Percentiles rank a stretch among this genome's conserved stretches.
Conservation (phyloP, 2,888 invertebrate species). For the Caenorhabditis panamensis region DNA sequence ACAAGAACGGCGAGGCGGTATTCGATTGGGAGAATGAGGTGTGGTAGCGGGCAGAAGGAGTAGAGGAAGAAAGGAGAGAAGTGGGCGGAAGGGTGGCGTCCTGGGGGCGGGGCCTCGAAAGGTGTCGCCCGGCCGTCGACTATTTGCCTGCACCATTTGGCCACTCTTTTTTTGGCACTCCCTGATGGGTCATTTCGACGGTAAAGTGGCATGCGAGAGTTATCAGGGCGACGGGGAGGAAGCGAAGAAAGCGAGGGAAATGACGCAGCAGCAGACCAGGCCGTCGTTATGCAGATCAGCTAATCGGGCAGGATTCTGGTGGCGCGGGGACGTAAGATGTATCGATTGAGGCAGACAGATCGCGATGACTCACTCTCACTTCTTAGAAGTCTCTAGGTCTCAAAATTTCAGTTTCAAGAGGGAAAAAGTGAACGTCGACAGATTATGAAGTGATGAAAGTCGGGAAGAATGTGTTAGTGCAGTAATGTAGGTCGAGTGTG, state of each 20-base stretch:
- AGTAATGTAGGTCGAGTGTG: conserved; percentile 42
- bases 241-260: conserved; percentile 10
- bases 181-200: neutral
- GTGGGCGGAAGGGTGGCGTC: conserved; percentile 23
- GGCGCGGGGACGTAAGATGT: neutral
- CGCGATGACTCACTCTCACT: neutral
- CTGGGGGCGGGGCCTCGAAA: conserved; percentile 15
- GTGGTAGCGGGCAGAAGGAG: conserved; percentile 19
- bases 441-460: neutral
- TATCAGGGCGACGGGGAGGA: conserved; percentile 15
- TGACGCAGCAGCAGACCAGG: conserved; percentile 2
- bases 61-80: conserved; percentile 14
- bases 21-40: conserved; percentile 31
- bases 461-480: conserved; percentile 7
- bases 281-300: conserved; percentile 35
- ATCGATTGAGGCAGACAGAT: conserved; percentile 8
- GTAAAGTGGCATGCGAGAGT: neutral
- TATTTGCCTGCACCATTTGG: conserved; percentile 6
- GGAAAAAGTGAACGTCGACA: neutral
- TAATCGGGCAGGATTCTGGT: conserved; percentile 18
- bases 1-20: conserved; percentile 20
- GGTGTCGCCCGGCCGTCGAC: conserved; percentile 7
- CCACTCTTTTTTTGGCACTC: neutral
- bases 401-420: neutral
- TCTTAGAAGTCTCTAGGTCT: neutral